Conservation (phyloP, 2,797 vertebrate species). For the Graptemys geographica region DNA sequence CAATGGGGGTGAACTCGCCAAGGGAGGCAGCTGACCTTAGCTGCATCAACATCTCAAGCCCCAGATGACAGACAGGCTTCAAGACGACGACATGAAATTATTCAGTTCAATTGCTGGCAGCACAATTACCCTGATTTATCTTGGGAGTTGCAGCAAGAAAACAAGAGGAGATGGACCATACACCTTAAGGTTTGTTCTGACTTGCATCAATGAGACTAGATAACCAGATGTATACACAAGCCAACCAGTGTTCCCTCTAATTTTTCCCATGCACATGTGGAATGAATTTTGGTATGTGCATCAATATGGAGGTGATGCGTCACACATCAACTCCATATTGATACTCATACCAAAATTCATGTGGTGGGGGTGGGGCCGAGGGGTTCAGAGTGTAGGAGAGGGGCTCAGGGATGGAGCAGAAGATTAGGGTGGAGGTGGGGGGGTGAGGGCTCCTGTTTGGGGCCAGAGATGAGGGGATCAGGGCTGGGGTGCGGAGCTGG, state of each 20-base stretch:
- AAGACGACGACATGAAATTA: accelerated
- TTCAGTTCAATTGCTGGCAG: neutral
- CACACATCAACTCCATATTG: too few species aligned
- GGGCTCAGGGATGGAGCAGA: too few species aligned
- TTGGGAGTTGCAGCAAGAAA: neutral
- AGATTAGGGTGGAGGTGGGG: too few species aligned
- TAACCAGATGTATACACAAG: neutral
- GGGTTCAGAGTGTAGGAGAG: too few species aligned
- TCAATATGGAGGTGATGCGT: too few species aligned
- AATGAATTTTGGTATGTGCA: too few species aligned
- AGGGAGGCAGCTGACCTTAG: neutral
- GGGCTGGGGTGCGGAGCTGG: too few species aligned
- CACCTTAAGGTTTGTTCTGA: neutral
- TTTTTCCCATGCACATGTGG: too few species aligned
- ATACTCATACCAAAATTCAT: too few species aligned
- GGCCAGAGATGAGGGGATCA: too few species aligned
- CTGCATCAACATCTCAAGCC: neutral
- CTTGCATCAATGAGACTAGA: neutral
- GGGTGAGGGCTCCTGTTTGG: too few species aligned
- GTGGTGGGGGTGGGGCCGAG: too few species aligned
- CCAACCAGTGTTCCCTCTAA: neutral
- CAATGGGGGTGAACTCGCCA: accelerated
- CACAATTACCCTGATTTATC: neutral
- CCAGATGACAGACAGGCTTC: neutral
- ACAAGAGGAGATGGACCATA: neutral